These are phyloP conservation scores for Luscinia megarhynchos DNA, from an alignment of 2,797 vertebrate genomes.

Conservation along the genomic window DNA sequence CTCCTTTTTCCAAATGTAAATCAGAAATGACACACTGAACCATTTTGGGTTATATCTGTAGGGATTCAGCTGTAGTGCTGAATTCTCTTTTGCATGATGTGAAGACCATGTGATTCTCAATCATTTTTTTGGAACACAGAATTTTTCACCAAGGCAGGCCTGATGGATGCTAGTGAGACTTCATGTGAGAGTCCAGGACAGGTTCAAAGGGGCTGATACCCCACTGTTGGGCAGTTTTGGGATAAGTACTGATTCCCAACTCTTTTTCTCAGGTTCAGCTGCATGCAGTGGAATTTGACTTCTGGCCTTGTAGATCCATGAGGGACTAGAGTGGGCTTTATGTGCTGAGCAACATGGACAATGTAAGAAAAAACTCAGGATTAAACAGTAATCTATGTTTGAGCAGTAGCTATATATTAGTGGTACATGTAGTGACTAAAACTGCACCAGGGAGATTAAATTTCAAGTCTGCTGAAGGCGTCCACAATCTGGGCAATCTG, in stretches of 20 bases:
- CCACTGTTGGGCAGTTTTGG: neutral
- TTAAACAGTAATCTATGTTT: neutral
- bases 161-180: neutral
- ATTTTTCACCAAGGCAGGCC: neutral
- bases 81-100: neutral
- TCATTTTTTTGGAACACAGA: neutral
- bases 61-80: neutral
- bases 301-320: neutral
- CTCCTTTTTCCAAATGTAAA: neutral
- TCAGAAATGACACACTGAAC: neutral
- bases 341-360: neutral
- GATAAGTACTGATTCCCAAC: neutral
- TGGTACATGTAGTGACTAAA: neutral
- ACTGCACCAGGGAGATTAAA: neutral
- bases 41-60: neutral
- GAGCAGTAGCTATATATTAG: neutral
- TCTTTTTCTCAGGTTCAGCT: neutral
- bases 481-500: conserved; percentile 62
- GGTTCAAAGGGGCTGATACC: neutral
- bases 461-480: conserved; percentile 25
- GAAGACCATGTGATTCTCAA: rapidly evolving
- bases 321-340: neutral
- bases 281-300: neutral
- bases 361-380: neutral
- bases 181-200: neutral